Percentiles rank a stretch among this genome's conserved stretches.
phyloP scores from a whole-genome alignment of 2,888 invertebrate species.

The Abrostola triplasia region DNA sequence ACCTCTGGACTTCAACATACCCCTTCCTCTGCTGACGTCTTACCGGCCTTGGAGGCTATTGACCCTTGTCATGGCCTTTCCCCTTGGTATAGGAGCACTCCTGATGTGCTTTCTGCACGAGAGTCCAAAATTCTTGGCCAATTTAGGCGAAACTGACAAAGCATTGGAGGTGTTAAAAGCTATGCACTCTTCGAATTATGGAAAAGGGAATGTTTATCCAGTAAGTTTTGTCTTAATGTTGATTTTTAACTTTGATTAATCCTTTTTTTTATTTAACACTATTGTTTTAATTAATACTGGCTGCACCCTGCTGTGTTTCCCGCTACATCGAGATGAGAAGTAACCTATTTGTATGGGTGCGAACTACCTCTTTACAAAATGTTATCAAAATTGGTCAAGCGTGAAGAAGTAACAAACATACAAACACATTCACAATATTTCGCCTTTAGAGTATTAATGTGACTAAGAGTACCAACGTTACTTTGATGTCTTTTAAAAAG shows the following conservation, averaged over 20 bases:
- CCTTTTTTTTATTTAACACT: neutral
- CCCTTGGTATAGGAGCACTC: constrained; percentile 78
- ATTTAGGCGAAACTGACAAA: constrained; percentile 85
- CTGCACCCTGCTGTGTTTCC: no score
- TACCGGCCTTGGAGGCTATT: constrained; percentile 91
- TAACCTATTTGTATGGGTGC: no score
- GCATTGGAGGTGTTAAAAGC: constrained; percentile 75
- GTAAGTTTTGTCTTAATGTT: constrained; percentile 24
- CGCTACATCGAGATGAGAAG: no score
- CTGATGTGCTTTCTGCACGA: constrained; percentile 89
- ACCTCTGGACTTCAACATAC: constrained; percentile 63
- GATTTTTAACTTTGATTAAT: neutral
- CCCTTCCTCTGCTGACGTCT: constrained; percentile 69
- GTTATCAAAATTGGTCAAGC: no score
- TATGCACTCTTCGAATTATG: constrained; percentile 47
- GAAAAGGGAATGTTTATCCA: constrained; percentile 40
- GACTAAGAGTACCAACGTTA: no score
- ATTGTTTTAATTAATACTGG: no score
- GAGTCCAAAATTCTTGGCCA: constrained; percentile 91
- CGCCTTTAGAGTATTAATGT: no score
- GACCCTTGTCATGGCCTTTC: constrained; percentile 72
- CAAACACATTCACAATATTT: no score
- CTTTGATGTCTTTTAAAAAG: no score
- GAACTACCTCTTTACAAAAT: no score
- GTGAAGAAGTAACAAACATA: no score